A percentile compares a stretch with the other conserved stretches of the same genome.
phyloP scores from a whole-genome alignment of 2,797 vertebrate genomes.

The Mareca penelope region DNA sequence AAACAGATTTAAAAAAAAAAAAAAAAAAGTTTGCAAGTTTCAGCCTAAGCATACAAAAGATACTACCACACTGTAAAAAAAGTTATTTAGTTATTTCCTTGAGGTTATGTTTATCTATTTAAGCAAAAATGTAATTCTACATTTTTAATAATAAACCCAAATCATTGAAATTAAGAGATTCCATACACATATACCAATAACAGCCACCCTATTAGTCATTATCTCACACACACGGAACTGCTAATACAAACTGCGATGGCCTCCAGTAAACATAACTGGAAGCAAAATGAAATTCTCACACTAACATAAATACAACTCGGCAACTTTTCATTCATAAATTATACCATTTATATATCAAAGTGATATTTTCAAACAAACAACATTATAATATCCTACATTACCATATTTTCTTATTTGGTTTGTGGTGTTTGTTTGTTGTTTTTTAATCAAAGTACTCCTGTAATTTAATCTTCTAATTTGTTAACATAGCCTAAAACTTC shows the following conservation, averaged over 20 bases:
- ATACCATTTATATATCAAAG: conserved; percentile 27
- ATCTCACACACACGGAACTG: background rate
- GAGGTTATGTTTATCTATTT: conserved; percentile 2
- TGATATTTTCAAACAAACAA: conserved; percentile 36
- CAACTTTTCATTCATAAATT: background rate
- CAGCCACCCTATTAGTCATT: background rate
- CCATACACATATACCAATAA: background rate
- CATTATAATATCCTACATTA: background rate
- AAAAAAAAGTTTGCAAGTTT: background rate
- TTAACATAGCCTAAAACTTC: background rate
- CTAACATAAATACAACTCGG: background rate
- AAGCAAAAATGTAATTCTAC: background rate
- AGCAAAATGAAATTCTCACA: conserved; percentile 22
- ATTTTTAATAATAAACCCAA: conserved; percentile 43
- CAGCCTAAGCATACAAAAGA: background rate
- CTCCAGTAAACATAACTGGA: conserved; percentile 34
- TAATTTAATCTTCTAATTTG: conserved; percentile 10
- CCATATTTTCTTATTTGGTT: background rate
- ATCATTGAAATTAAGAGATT: conserved; percentile 13
- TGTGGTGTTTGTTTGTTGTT: background rate
- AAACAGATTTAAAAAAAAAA: background rate
- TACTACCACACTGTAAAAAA: background rate
- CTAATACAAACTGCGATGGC: background rate
- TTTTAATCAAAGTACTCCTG: background rate
- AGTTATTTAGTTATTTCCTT: background rate